These are phyloP conservation scores for Loris lydekkerianus DNA, from an alignment of 2,797 vertebrate genomes.

Conservation along the genomic window DNA sequence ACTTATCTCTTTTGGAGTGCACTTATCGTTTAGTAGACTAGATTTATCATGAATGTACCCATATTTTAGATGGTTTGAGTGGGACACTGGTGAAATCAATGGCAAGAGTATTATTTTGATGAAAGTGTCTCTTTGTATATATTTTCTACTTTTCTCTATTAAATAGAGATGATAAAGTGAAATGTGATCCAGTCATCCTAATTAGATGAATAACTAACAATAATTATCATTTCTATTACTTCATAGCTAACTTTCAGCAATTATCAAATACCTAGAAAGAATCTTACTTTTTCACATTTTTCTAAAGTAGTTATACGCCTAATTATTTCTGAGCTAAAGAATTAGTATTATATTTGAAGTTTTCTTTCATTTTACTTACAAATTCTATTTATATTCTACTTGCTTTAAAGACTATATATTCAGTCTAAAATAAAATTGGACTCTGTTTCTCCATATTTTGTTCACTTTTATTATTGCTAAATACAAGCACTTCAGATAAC, in stretches of 20 bases:
- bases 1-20: neutral
- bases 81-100: neutral
- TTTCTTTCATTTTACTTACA: neutral
- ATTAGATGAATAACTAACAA: neutral
- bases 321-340: slow-evolving; percentile 45
- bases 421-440: neutral
- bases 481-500: neutral
- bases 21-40: neutral
- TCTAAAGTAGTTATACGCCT: neutral
- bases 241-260: neutral
- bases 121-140: neutral
- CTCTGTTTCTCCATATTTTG: neutral
- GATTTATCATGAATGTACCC: neutral
- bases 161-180: neutral
- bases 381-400: neutral
- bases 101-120: neutral
- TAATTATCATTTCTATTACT: neutral
- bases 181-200: neutral
- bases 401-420: neutral
- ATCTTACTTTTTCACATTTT: neutral
- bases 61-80: neutral
- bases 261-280: slow-evolving; percentile 53
- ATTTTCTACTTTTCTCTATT: neutral
- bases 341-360: neutral
- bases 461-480: neutral